Base-by-base conservation (phyloP, 2,888 invertebrate species). In the Caenorhabditis sp. region DNA sequence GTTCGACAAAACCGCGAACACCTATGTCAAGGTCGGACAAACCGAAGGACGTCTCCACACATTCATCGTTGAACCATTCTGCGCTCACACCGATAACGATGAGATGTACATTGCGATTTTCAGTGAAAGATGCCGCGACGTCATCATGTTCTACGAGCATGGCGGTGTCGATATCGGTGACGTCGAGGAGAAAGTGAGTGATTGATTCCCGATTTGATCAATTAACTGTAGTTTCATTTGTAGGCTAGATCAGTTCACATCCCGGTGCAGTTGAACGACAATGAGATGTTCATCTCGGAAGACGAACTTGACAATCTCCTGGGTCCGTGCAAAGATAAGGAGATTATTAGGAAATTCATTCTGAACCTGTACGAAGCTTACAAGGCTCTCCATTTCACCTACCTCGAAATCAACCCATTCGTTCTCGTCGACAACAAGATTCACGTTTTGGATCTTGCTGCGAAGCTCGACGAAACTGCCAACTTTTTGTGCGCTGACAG, bases 71-170 rank as follows among this genome's bases (percentile, higher is more conserved):
- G 99, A 99, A 92, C 98, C 98, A 0, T 98, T 99, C 92, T 94
- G 98, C 62, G 83, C 79, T 18, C 89, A 90, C 62, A 74, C 76
- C n/a, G 88, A 88, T 53, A 58, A 81, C 18, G 98, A 99, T 91
- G 99, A 99, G 93, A 95, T 95, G 92, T 99, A 99, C 93, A 95
- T 98, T 0, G 98, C 98, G 93, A 97, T 99, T 92, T 97, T 97
- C 77, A 85, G 85, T 58, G 80, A 80, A n/a, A 67, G 98, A n/a
- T 94, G 95, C 65, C 95, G 95, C 0, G 99, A 99, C 93, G 96
- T 96, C 3, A 97, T 99, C 90, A 94, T 99, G 84, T 99, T 99
- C 93, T 95, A 98, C 92, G 98, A 98, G 92, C 95, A 97, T 83
- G 93, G 99, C 6, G 99, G 99, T 20, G 97, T 99, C 1, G 98